Conservation (phyloP, 2,797 vertebrate species). For the Tapera naevia region DNA sequence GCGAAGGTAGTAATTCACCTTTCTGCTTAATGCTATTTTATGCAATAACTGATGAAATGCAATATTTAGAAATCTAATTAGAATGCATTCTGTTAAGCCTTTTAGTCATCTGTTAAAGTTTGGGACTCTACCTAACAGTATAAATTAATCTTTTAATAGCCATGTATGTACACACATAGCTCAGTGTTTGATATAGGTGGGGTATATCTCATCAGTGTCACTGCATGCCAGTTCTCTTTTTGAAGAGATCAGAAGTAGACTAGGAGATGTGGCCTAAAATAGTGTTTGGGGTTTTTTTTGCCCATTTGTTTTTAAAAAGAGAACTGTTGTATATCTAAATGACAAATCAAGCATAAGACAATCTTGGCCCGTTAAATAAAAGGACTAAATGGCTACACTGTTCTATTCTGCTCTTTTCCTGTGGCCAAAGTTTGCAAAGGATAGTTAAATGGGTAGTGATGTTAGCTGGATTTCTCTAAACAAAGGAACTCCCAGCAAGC, state of each 20-base stretch:
- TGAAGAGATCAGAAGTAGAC: not conserved
- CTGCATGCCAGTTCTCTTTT: not conserved
- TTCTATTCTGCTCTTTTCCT: not conserved
- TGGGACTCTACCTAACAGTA: not conserved
- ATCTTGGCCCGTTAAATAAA: not conserved
- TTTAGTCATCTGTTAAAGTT: not conserved
- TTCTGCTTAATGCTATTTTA: constrained; percentile 49
- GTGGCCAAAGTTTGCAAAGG: not conserved
- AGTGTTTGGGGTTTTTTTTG: not conserved
- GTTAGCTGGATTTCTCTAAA: not conserved
- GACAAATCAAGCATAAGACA: not conserved
- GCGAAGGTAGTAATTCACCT: constrained; percentile 83
- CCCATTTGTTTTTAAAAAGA: not conserved
- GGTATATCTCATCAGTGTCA: not conserved
- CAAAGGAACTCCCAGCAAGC: not conserved
- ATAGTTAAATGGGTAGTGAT: not conserved
- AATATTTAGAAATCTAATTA: constrained; percentile 23
- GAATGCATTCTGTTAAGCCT: not conserved
- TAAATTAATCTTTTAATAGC: not conserved
- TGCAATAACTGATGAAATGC: constrained; percentile 19
- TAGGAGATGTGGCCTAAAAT: not conserved
- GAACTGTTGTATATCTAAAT: not conserved
- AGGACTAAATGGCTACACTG: not conserved
- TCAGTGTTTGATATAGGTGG: not conserved
- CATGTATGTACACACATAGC: not conserved